Evolutionary conservation across 2,113 vertebrate genomes (phyloP), one percentile per base, ranked within the genome.

Genomic region (Gobiocypris rarus): DNA sequence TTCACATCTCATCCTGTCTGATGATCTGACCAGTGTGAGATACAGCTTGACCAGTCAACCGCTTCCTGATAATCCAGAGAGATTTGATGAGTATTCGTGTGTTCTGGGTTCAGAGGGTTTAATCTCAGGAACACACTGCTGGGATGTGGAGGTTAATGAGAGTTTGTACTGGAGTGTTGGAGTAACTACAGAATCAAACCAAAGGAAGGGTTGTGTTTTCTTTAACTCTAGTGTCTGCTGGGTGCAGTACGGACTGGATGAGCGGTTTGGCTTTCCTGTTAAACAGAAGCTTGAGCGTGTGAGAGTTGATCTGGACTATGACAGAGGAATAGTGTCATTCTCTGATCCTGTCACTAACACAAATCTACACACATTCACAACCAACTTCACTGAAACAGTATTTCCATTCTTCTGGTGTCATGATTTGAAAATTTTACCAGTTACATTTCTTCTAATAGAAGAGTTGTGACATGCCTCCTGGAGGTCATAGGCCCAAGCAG

Each of bases 21-120:
- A 87, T 11, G 83, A 85, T 52, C 54, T 87, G 67, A 87, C 83
- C 45, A 75, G 80, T 4, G 31, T 83, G 43, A 78, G 15, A 74
- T 54, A 17, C 4, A 28, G 14, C n/a, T 70, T 70, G 10, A 43
- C 2, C 38, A 43, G 67, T 43, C 67, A 70, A 70, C 34, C 5
- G 5, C 11, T 70, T 14, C 58, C 67, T 43, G 67, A 43, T 70
- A 70, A 43, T 43, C 67, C 67, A 24, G 67, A 87, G 52, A 82
- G 86, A 41, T 87, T 87, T 38, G 45, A 85, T 15, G 10, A 54
- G 31, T 73, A 41, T 3, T 3, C 34, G 1, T 84, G 78, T 70
- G 86, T 67, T 5, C 6, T 67, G 63, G 63, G 63, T 38, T 67
- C 63, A 67, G 63, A 67, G 63, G 15, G 61, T 4, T 67, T 67